Base-by-base conservation (phyloP, 2,888 invertebrate species). In the Drosophila phalerata region DNA sequence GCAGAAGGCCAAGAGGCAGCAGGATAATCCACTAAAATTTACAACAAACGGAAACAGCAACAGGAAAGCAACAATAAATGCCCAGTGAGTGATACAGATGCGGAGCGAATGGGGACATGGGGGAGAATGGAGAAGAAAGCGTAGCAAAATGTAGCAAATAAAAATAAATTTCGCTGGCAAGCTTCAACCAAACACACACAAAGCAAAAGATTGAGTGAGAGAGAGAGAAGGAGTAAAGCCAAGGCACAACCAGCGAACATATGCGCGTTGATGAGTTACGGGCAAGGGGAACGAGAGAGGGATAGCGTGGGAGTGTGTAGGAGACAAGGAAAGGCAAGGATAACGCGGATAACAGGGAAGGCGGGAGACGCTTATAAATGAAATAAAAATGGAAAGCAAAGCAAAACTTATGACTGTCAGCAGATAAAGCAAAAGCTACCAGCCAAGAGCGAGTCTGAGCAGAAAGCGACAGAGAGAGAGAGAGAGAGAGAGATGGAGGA, bases 21-120 rank as follows among this genome's bases (percentile, higher is more conserved):
- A 89, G 89, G 88, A 89, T 90, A 89, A 90, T 87, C 90, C 88
- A 84, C 77, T 79, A 76, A 85, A 90, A 89, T 90, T 90, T 89
- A 89, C 86, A 79, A 81, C 89, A 90, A 90, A 85, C 90, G 90
- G 90, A 90, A 88, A 86, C 77, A 88, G 83, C 84, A 81, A 85
- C 81, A 88, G 84, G 89, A 89, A 85, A 82, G 81, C 79, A 76
- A 79, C 70, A 77, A 81, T 77, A 74, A 78, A 69, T 55, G 66
- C 63, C 49, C 62, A 55, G 38, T 10, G 30, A 43, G 11, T 2
- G 34, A 17, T 32, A 0, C 32, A 0, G 40, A 19, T 9, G 4
- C 25, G 34, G 30, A n/a, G 37, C 1, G 22, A 34, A 19, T 8
- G n/a, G 8, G 37, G 30, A n/a, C 8, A 15, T 1, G 22, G 13